A percentile compares a stretch with the other conserved stretches of the same genome.
phyloP scores from a whole-genome alignment of 1,140 invertebrate species.

The Mycetomoellerius zeteki region DNA sequence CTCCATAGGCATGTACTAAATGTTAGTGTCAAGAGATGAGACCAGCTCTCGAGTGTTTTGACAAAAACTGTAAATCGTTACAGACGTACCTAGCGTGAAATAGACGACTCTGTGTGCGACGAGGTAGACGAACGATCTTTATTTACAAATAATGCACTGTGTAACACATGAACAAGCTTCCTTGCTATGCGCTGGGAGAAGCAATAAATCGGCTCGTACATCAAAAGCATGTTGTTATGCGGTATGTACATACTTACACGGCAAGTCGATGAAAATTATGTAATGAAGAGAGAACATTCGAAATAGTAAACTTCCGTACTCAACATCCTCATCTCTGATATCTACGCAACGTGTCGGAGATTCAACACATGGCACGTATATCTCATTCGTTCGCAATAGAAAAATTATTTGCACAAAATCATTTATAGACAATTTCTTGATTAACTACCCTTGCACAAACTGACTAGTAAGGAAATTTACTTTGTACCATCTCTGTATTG shows the following conservation, averaged over 20 bases:
- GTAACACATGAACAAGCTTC: constrained; percentile 57
- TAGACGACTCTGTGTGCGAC: constrained; percentile 36
- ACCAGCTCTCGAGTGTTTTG: not conserved
- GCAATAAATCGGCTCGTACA: constrained; percentile 51
- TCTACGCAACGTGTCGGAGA: not conserved
- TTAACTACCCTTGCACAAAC: not conserved
- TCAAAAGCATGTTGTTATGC: constrained; percentile 47
- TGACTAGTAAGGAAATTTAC: constrained; percentile 48
- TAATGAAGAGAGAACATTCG: constrained; percentile 29
- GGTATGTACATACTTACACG: constrained; percentile 62
- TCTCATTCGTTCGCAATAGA: not conserved
- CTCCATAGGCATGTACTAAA: not conserved
- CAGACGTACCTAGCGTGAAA: constrained; percentile 41
- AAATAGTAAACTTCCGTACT: constrained; percentile 53
- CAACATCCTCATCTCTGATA: not conserved
- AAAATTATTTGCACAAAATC: not conserved
- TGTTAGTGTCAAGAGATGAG: not conserved
- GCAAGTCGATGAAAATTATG: constrained; percentile 39
- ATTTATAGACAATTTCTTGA: not conserved
- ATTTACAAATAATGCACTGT: constrained; percentile 62
- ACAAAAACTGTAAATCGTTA: not conserved
- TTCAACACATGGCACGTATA: not conserved
- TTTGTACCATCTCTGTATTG: constrained; percentile 23
- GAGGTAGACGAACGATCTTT: constrained; percentile 57
- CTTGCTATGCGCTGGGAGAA: constrained; percentile 29